phyloP scores from a whole-genome alignment of 2,113 vertebrate species.

The Chaetura pelagica region DNA sequence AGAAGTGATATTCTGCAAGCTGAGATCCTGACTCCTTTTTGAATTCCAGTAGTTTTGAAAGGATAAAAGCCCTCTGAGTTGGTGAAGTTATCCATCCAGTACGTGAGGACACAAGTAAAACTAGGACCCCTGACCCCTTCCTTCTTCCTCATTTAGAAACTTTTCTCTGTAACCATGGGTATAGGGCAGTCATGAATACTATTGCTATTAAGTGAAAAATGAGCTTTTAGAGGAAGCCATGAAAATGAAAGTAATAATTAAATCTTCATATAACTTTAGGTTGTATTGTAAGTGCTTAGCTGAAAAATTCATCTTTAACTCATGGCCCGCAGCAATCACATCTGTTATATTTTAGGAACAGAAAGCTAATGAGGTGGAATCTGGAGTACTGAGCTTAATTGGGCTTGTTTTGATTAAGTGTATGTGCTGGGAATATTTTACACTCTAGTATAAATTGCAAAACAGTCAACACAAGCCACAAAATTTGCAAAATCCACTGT shows the following conservation, averaged over 20 bases:
- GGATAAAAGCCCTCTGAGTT: neutral
- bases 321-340: conserved; percentile 83
- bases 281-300: conserved; percentile 79
- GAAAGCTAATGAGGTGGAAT: conserved; percentile 86
- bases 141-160: conserved; percentile 21
- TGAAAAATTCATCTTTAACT: conserved; percentile 81
- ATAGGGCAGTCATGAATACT: conserved; percentile 44
- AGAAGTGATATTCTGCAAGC: neutral
- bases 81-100: neutral
- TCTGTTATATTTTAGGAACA: conserved; percentile 86
- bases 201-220: conserved; percentile 75
- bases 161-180: conserved; percentile 42
- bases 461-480: conserved; percentile 72
- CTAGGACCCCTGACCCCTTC: conserved; percentile 10
- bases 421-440: conserved; percentile 85
- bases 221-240: conserved; percentile 71
- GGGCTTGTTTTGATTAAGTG: conserved; percentile 86
- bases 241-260: conserved; percentile 83
- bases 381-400: conserved; percentile 84
- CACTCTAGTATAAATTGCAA: conserved; percentile 79
- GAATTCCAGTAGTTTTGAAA: neutral
- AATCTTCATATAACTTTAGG: conserved; percentile 80
- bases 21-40: neutral
- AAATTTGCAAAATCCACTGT: conserved; percentile 73
- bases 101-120: conserved; percentile 3